Conservation (phyloP, 2,888 invertebrate genomes). For the Diarsia dahlii region DNA sequence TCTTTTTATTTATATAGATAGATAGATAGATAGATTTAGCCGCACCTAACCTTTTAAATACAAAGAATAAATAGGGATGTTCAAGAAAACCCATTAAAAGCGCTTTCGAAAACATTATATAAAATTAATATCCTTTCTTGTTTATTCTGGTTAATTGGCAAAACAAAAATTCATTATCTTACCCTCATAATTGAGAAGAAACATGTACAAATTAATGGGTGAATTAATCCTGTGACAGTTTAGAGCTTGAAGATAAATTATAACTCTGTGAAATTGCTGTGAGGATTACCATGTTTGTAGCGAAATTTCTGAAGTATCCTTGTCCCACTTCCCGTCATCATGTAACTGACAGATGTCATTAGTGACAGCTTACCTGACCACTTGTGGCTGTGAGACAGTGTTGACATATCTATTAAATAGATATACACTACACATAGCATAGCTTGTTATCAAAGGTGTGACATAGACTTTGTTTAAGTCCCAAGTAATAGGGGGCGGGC, state of each 20-base stretch:
- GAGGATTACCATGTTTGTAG: not conserved
- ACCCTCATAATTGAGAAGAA: conserved; percentile 53
- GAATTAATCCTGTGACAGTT: conserved; percentile 40
- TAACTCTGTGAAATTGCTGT: not conserved
- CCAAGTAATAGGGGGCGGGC: not conserved
- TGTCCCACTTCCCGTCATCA: no score
- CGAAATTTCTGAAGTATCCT: not conserved
- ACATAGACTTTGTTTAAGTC: not conserved
- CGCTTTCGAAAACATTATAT: conserved; percentile 55
- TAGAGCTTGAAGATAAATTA: conserved; percentile 4
- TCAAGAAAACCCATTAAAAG: conserved; percentile 54
- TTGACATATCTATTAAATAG: no score
- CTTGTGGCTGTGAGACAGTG: no score
- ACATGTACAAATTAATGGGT: conserved; percentile 33
- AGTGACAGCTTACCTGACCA: no score
- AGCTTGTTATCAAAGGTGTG: not conserved
- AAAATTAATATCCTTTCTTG: conserved; percentile 60
- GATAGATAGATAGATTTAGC: no score
- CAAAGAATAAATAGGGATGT: conserved; percentile 24
- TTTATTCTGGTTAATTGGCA: conserved; percentile 59
- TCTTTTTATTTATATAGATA: no score
- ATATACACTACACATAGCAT: not conserved
- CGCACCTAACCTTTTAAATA: conserved; percentile 18
- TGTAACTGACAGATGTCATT: no score
- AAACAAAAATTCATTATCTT: conserved; percentile 63